Percentiles rank a stretch among this genome's conserved stretches.
Evolutionary conservation across 2,113 vertebrate species (phyloP).

Genomic region (Lutjanus erythropterus): DNA sequence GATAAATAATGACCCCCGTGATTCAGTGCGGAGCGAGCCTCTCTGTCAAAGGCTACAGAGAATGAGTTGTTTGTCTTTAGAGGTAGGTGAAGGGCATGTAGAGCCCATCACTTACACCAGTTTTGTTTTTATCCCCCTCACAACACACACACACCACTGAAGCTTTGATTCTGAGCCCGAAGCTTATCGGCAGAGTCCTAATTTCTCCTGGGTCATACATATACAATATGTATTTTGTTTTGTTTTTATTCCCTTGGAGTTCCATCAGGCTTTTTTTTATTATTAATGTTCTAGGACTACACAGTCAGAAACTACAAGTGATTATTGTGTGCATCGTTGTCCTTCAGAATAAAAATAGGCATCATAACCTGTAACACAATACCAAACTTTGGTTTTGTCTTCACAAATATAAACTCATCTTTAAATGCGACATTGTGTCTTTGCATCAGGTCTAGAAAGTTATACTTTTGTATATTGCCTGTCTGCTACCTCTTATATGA

Average conservation of each 20-base stretch:
- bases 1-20: conserved; percentile 48
- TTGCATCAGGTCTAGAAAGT: too few relatives aligned
- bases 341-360: background rate
- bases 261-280: background rate
- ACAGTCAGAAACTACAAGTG: background rate
- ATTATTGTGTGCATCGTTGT: background rate
- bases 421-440: background rate
- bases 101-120: conserved; percentile 51
- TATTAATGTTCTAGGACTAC: background rate
- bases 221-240: background rate
- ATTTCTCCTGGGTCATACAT: background rate
- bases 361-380: background rate
- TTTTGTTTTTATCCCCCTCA: conserved; percentile 21
- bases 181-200: background rate
- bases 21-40: conserved; percentile 24
- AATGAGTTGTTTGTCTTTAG: conserved; percentile 55
- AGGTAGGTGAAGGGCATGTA: conserved; percentile 57
- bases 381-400: background rate
- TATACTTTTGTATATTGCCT: too few relatives aligned
- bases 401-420: background rate
- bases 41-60: conserved; percentile 45
- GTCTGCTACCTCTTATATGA: background rate
- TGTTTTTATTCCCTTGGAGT: background rate
- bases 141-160: background rate
- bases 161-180: background rate